Conservation (phyloP, 2,888 invertebrate species). For the Torymus aiolomorphi region DNA sequence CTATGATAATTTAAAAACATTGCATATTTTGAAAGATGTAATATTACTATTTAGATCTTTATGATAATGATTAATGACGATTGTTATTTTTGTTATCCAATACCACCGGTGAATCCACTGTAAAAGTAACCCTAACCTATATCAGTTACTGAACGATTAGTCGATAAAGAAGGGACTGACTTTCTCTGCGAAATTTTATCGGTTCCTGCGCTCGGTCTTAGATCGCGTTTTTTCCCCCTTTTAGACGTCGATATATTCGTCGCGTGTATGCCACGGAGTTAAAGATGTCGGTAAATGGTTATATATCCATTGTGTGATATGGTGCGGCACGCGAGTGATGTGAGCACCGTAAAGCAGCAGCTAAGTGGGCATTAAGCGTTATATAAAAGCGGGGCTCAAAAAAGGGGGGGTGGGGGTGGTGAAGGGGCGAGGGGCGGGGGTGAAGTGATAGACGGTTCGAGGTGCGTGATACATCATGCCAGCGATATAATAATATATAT, state of each 20-base stretch:
- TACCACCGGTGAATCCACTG: no score
- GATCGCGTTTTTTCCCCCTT: constrained; percentile 1
- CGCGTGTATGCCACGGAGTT: no score
- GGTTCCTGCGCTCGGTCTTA: neutral
- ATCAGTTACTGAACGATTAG: neutral
- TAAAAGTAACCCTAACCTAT: no score
- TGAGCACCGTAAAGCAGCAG: constrained; percentile 34
- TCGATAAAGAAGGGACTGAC: constrained; percentile 1
- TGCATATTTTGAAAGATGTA: no score
- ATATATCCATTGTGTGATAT: constrained; percentile 1
- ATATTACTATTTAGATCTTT: no score
- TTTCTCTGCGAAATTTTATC: neutral
- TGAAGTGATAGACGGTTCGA: constrained; percentile 2
- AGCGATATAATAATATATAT: constrained; percentile 18
- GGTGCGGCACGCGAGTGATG: constrained; percentile 8
- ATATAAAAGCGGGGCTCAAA: no score
- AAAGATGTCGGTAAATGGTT: no score
- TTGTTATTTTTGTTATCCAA: no score
- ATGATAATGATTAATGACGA: no score
- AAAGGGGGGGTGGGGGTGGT: constrained; percentile 6
- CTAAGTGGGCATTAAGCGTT: constrained; percentile 33
- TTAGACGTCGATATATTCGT: neutral
- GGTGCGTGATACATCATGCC: constrained; percentile 43
- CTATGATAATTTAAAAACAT: no score
- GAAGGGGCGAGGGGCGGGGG: no score